Percentiles rank a stretch among this genome's conserved stretches.
Conservation (phyloP, 2,888 invertebrate genomes). For the Scrobipalpa atriplicella region DNA sequence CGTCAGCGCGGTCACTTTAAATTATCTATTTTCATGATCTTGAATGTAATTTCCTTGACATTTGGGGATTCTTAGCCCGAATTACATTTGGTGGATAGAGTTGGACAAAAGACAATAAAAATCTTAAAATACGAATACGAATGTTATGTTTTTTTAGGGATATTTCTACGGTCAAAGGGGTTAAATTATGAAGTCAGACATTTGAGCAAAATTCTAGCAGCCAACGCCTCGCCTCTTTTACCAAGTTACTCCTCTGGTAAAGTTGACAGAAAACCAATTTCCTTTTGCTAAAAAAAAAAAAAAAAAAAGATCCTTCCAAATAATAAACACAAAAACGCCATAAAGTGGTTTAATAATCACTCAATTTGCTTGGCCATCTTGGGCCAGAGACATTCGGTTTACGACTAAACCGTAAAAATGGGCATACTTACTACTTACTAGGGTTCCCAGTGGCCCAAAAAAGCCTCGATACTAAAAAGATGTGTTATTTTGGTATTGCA, state of each 20-base stretch:
- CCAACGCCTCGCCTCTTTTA: too few relatives aligned
- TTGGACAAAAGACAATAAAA: too few relatives aligned
- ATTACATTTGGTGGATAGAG: constrained; percentile 22
- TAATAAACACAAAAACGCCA: constrained; percentile 23
- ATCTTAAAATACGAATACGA: too few relatives aligned
- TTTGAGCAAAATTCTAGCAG: too few relatives aligned
- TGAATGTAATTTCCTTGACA: constrained; percentile 5
- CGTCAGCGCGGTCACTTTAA: constrained; percentile 1
- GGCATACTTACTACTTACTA: neutral
- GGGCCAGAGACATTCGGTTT: constrained; percentile 30
- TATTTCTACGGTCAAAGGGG: too few relatives aligned
- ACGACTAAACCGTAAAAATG: neutral
- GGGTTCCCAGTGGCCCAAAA: neutral
- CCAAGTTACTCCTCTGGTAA: too few relatives aligned
- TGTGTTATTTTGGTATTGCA: neutral
- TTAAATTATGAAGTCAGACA: too few relatives aligned
- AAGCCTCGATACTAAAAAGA: neutral
- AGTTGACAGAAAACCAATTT: too few relatives aligned
- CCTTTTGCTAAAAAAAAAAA: neutral
- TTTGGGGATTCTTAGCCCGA: neutral
- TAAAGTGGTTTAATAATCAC: constrained; percentile 29
- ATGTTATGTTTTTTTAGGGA: too few relatives aligned
- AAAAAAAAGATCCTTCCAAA: neutral
- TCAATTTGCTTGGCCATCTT: constrained; percentile 27
- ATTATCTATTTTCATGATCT: constrained; percentile 9